phyloP scores from a whole-genome alignment of 53 echinoderm and acorn worm species.

The Temnopleurus reevesii region DNA sequence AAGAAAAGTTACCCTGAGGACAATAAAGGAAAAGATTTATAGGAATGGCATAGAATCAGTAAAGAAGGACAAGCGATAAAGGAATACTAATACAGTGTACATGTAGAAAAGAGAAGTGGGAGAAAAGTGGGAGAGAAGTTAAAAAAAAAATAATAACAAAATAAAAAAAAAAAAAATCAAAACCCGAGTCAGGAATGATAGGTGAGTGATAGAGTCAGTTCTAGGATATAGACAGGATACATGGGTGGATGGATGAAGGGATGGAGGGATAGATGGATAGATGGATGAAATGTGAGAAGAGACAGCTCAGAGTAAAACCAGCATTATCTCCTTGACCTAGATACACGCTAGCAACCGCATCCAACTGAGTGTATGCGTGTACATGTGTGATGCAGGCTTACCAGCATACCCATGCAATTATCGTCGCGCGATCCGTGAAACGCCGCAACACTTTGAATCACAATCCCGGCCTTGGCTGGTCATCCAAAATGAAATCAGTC shows the following conservation, averaged over 20 bases:
- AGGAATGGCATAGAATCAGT: too few species aligned
- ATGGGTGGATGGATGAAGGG: not conserved
- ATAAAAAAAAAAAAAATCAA: not conserved
- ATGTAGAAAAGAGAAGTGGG: not conserved
- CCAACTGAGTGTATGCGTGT: not conserved
- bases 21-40: too few species aligned
- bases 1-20: too few species aligned
- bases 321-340: slow-evolving; percentile 39
- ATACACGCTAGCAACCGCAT: slow-evolving; percentile 3
- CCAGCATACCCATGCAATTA: slow-evolving; percentile 42
- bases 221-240: not conserved
- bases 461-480: slow-evolving; percentile 39
- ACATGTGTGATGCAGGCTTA: not conserved
- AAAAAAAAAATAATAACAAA: not conserved
- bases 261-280: not conserved
- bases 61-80: too few species aligned
- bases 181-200: too few species aligned
- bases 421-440: slow-evolving; percentile 5
- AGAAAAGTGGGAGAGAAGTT: not conserved
- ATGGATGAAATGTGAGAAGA: not conserved
- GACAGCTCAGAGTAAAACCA: not conserved
- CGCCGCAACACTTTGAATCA: slow-evolving; percentile 3
- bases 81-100: too few species aligned
- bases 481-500: slow-evolving; percentile 55
- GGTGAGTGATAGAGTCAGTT: too few species aligned